These are phyloP conservation scores for Sebastes trivittatus DNA, from an alignment of 2,797 vertebrate species.

Conservation along the genomic window DNA sequence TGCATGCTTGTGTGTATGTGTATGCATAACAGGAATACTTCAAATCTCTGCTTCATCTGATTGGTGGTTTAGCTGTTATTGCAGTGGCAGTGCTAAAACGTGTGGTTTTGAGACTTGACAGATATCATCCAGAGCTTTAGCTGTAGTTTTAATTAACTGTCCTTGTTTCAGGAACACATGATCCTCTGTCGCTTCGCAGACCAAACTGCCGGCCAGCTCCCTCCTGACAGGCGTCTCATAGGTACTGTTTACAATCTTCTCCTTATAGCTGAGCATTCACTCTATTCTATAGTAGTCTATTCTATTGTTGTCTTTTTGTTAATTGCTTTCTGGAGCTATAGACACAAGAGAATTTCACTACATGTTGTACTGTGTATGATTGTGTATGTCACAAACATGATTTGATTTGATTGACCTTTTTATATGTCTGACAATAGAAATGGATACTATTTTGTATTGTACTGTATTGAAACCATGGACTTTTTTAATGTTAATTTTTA, in stretches of 20 bases:
- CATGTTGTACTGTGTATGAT: too few relatives aligned
- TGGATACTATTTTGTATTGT: background rate
- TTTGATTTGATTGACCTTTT: background rate
- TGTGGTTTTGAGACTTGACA: background rate
- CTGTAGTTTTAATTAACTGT: background rate
- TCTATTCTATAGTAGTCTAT: background rate
- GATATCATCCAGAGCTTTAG: background rate
- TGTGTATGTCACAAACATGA: background rate
- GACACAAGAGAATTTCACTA: background rate
- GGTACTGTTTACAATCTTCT: slow-evolving; percentile 77
- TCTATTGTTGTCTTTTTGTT: background rate
- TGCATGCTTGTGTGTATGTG: background rate
- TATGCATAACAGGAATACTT: background rate
- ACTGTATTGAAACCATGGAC: background rate
- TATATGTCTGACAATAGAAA: background rate
- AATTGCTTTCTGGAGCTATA: background rate
- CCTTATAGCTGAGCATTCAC: background rate
- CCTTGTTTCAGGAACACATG: slow-evolving; percentile 92
- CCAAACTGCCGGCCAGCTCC: slow-evolving; percentile 93
- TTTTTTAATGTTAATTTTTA: background rate
- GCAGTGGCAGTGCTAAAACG: background rate
- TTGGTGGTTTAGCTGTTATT: background rate
- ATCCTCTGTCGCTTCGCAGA: slow-evolving; percentile 96
- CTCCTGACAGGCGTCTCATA: slow-evolving; percentile 86
- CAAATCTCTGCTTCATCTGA: too few relatives aligned